These are phyloP conservation scores for Aphelenchoides besseyi DNA, from an alignment of 1,140 invertebrate genomes.

Conservation along the genomic window DNA sequence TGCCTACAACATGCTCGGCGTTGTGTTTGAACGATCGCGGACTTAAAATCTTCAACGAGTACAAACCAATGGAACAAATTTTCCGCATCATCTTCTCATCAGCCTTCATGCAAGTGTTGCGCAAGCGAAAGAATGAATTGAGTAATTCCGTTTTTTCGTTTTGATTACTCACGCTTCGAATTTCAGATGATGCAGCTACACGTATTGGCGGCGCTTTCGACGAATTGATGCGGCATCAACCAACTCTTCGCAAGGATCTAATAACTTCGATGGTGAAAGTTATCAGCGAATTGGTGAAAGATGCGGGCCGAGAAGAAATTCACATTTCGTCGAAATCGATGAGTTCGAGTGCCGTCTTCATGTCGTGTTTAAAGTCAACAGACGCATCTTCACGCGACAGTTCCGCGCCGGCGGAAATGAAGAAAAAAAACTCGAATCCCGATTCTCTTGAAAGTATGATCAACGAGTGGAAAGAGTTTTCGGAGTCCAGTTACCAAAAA, in stretches of 20 bases:
- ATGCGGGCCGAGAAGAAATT: neutral
- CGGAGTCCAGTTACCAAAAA: neutral
- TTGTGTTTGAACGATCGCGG: slow-evolving; percentile 81
- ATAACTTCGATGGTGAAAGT: slow-evolving; percentile 29
- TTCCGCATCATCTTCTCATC: slow-evolving; percentile 69
- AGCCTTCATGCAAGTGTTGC: slow-evolving; percentile 48
- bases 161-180: neutral
- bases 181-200: slow-evolving; percentile 74
- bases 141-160: slow-evolving; percentile 22
- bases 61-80: slow-evolving; percentile 78
- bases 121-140: slow-evolving; percentile 48
- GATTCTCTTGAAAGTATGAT: neutral
- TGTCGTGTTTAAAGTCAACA: neutral
- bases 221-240: slow-evolving; percentile 86
- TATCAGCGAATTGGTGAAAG: neutral
- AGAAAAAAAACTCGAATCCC: neutral
- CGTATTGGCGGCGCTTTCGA: slow-evolving; percentile 88
- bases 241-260: slow-evolving; percentile 68
- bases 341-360: neutral
- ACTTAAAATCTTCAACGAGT: slow-evolving; percentile 75
- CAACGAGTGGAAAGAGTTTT: neutral
- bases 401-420: no score
- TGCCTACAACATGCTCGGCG: slow-evolving; percentile 86
- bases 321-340: neutral
- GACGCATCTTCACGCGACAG: no score